Evolutionary conservation across 1,140 invertebrate genomes (phyloP).

Genomic region (Arion vulgaris): DNA sequence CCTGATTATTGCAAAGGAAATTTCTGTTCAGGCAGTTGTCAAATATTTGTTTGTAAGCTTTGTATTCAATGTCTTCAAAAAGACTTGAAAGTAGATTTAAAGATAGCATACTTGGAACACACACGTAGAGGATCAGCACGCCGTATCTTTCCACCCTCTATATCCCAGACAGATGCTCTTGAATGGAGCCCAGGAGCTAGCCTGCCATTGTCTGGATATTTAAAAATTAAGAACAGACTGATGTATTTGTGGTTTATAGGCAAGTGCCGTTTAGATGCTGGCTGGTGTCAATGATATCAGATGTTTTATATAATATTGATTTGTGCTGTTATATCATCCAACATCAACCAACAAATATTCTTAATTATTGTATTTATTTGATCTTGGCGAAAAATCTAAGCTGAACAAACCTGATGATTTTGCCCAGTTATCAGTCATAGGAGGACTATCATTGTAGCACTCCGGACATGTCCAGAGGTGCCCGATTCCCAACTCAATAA

Average conservation of each 20-base stretch:
- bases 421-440: too few relatives aligned
- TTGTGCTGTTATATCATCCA: too few relatives aligned
- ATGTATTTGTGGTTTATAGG: conserved; percentile 86
- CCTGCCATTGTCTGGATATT: conserved; percentile 73
- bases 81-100: conserved; percentile 77
- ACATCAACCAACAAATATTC: too few relatives aligned
- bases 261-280: conserved; percentile 82
- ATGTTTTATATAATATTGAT: background rate
- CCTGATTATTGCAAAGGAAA: conserved; percentile 79
- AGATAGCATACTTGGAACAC: conserved; percentile 85
- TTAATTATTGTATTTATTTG: too few relatives aligned
- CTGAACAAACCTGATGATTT: too few relatives aligned
- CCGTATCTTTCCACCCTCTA: conserved; percentile 84
- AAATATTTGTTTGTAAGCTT: conserved; percentile 78
- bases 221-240: conserved; percentile 77
- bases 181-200: conserved; percentile 68
- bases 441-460: too few relatives aligned
- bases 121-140: conserved; percentile 83
- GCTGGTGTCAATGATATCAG: conserved; percentile 78
- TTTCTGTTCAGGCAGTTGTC: conserved; percentile 34
- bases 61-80: conserved; percentile 84
- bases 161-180: conserved; percentile 73
- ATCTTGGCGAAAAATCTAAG: too few relatives aligned
- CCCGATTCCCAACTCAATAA: too few relatives aligned
- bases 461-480: too few relatives aligned